Percentiles rank a stretch among this genome's conserved stretches.
These are phyloP conservation scores for Recurvirostra avosetta DNA, from an alignment of 2,113 vertebrate genomes.

Conservation along the genomic window DNA sequence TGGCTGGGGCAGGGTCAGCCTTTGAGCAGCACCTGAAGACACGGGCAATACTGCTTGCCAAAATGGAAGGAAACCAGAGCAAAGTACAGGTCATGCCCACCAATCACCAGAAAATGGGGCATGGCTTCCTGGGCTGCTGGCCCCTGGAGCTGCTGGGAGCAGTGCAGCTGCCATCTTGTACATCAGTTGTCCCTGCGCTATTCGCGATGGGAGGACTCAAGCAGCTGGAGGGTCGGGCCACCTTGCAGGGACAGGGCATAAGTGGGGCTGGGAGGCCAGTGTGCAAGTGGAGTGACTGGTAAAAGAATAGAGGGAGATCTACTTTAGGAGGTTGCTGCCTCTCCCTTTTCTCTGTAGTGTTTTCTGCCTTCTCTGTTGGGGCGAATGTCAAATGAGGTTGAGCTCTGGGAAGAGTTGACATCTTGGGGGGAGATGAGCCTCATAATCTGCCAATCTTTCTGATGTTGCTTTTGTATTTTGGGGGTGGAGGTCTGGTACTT, in stretches of 20 bases:
- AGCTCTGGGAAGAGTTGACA: neutral
- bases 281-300: neutral
- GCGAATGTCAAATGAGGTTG: neutral
- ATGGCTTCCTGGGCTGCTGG: neutral
- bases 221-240: neutral
- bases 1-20: neutral
- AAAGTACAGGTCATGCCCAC: neutral
- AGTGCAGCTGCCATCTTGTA: neutral
- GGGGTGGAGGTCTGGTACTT: neutral
- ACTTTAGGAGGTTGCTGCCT: neutral
- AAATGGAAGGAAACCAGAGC: neutral
- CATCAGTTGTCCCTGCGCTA: neutral
- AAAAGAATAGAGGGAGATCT: neutral
- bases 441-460: neutral
- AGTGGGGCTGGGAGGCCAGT: neutral
- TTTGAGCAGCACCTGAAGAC: neutral
- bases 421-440: neutral
- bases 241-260: too few relatives aligned
- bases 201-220: neutral
- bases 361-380: neutral
- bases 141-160: neutral
- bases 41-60: accelerated
- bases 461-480: neutral
- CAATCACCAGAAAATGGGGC: neutral
- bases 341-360: neutral